Conservation (phyloP, 2,113 vertebrate genomes). For the Malurus cyaneus region DNA sequence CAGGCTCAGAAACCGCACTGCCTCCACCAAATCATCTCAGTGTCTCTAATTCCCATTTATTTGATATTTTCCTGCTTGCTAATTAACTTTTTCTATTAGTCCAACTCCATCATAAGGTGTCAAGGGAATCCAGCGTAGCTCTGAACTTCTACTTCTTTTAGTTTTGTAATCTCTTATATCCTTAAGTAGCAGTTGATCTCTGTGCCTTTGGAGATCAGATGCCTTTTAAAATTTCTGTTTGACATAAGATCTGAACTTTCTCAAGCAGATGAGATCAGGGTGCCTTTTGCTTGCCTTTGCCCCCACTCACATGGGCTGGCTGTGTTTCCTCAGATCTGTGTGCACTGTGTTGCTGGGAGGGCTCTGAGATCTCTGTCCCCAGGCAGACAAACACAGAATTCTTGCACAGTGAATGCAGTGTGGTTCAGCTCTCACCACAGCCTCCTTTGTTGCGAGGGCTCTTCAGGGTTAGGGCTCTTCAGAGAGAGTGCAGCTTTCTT, state of each 20-base stretch:
- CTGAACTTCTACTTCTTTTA: slow-evolving; percentile 26
- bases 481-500: background rate
- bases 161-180: background rate
- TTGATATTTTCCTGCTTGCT: slow-evolving; percentile 23
- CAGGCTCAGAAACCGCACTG: background rate
- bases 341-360: background rate
- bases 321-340: background rate
- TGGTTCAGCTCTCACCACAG: background rate
- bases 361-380: background rate
- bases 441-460: background rate
- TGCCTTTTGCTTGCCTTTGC: background rate
- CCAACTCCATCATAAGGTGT: background rate
- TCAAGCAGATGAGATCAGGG: background rate
- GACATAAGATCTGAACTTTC: background rate
- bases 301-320: background rate
- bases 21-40: background rate
- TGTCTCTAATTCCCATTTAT: slow-evolving; percentile 17
- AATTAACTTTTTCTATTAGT: slow-evolving; percentile 43
- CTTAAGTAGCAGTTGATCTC: slow-evolving; percentile 42
- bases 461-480: background rate
- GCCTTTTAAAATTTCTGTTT: slow-evolving; percentile 6
- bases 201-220: slow-evolving; percentile 24
- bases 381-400: background rate
- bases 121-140: slow-evolving; percentile 4
- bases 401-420: background rate